Evolutionary conservation across 1,140 invertebrate species (phyloP).

Genomic region (Apis laboriosa): DNA sequence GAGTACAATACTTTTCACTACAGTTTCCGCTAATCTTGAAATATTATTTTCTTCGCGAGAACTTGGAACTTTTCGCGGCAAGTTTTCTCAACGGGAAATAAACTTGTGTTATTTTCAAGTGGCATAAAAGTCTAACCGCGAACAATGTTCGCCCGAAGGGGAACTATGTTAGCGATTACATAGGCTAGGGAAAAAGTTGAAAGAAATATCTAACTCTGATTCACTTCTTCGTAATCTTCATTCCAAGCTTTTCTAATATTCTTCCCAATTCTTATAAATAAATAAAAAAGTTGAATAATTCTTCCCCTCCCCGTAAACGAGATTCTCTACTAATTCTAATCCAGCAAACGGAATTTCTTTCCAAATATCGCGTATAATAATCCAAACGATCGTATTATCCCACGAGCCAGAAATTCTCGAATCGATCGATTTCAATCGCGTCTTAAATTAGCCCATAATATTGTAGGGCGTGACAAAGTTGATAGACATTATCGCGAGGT

Average conservation of each 20-base stretch:
- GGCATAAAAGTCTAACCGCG: conserved; percentile 4
- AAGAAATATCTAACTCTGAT: neutral
- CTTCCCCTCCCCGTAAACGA: too few species aligned
- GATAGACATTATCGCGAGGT: conserved; percentile 69
- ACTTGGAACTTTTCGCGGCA: conserved; percentile 34
- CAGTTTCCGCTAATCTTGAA: conserved; percentile 42
- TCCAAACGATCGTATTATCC: neutral
- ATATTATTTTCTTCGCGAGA: conserved; percentile 40
- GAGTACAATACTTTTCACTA: conserved; percentile 23
- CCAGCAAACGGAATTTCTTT: too few species aligned
- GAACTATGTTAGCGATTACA: too few species aligned
- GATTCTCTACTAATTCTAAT: too few species aligned
- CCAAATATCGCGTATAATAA: too few species aligned
- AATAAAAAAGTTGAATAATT: too few species aligned
- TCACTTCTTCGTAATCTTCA: neutral
- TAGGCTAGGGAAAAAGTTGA: neutral
- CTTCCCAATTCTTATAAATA: too few species aligned
- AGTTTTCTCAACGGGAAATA: conserved; percentile 18
- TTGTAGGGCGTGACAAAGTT: conserved; percentile 56
- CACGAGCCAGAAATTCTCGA: neutral
- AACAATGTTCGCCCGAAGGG: conserved; percentile 1
- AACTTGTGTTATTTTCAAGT: conserved; percentile 16
- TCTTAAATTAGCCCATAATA: conserved; percentile 26
- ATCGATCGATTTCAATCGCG: neutral
- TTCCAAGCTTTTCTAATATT: too few species aligned